phyloP scores from a whole-genome alignment of 92 coral and sea anemone genomes.

The Chrysogorgia sp. region DNA sequence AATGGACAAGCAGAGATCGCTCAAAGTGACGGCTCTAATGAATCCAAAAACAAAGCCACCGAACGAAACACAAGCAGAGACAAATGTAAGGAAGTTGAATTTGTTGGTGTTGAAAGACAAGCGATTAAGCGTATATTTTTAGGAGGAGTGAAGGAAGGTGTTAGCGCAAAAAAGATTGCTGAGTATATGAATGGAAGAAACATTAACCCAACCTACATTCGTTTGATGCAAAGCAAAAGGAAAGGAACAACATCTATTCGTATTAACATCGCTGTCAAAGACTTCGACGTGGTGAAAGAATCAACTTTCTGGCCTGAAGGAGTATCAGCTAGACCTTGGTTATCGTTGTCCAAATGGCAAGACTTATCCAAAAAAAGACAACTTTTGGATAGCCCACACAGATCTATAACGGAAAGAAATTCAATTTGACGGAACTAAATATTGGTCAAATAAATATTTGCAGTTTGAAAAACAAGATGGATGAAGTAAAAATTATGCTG shows the following conservation, averaged over 20 bases:
- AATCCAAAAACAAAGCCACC: neutral
- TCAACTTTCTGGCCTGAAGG: constrained; percentile 10
- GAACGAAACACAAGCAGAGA: neutral
- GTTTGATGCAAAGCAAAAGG: constrained; percentile 16
- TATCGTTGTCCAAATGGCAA: constrained; percentile 8
- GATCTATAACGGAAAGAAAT: neutral
- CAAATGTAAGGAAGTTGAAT: neutral
- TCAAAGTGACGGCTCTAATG: no score
- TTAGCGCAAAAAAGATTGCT: neutral
- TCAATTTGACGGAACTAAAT: neutral
- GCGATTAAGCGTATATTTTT: constrained; percentile 2
- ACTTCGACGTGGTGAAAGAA: neutral
- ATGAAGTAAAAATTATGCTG: constrained; percentile 15
- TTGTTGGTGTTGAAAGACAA: constrained; percentile 16
- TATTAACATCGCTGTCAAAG: neutral
- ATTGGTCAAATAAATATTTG: constrained; percentile 49
- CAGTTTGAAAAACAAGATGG: constrained; percentile 43
- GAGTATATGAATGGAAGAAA: neutral
- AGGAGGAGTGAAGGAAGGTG: neutral
- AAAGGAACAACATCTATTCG: neutral
- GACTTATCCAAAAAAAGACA: neutral
- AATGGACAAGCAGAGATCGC: no score
- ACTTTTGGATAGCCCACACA: neutral
- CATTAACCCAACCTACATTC: neutral
- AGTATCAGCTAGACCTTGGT: neutral